phyloP scores from a whole-genome alignment of 2,113 vertebrate genomes.

The Triplophysa siluroides region DNA sequence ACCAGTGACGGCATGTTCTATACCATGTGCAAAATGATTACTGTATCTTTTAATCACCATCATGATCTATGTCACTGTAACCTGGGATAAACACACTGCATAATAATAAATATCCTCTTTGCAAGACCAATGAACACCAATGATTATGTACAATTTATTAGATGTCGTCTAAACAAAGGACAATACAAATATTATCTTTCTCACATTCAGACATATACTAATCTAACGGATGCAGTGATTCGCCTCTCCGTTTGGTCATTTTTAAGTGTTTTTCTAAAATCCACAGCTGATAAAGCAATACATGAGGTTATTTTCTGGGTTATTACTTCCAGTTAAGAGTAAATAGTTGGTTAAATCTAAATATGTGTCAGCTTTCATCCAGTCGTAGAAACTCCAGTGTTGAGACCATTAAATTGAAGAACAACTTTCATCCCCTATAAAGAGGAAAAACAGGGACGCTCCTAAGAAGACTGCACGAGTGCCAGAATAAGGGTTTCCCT shows the following conservation, averaged over 20 bases:
- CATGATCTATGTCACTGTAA: constrained; percentile 51
- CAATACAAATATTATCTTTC: constrained; percentile 26
- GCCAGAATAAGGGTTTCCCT: constrained; percentile 42
- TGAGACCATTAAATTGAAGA: constrained; percentile 64
- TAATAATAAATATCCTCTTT: constrained; percentile 33
- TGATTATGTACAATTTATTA: constrained; percentile 43
- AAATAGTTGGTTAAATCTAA: constrained; percentile 45
- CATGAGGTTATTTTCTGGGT: constrained; percentile 38
- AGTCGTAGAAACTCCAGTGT: constrained; percentile 72
- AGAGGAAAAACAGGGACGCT: constrained; percentile 33
- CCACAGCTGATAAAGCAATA: constrained; percentile 44
- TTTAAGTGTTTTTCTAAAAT: constrained; percentile 29
- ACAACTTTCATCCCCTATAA: constrained; percentile 30
- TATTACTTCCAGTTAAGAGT: constrained; percentile 47
- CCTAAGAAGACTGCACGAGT: constrained; percentile 41
- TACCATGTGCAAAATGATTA: constrained; percentile 42
- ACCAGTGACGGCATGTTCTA: neutral
- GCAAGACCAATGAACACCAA: constrained; percentile 23
- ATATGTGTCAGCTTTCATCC: constrained; percentile 46
- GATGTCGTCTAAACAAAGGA: constrained; percentile 25
- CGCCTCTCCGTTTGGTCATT: constrained; percentile 17
- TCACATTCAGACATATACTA: constrained; percentile 19
- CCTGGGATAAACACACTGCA: constrained; percentile 34
- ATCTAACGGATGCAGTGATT: constrained; percentile 37
- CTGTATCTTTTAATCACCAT: constrained; percentile 35